A percentile compares a stretch with the other conserved stretches of the same genome.
Evolutionary conservation across 2,797 vertebrate species (phyloP).

Genomic region (Enteromius argenteus): DNA sequence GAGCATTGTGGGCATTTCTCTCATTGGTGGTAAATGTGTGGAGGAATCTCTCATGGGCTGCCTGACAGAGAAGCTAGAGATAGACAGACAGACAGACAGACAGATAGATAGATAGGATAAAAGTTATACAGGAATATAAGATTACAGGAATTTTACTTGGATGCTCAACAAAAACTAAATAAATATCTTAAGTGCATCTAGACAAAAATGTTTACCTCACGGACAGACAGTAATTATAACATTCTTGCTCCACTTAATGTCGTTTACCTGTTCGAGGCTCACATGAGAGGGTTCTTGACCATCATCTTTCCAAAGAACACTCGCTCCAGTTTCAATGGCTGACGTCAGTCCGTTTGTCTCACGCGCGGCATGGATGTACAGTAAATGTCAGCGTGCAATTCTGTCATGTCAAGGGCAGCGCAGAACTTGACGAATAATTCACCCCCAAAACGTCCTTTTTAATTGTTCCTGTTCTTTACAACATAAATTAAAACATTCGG

Average conservation of each 20-base stretch:
- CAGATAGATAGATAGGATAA: background rate
- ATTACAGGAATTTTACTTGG: background rate
- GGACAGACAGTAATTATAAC: background rate
- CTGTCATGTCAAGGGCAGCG: background rate
- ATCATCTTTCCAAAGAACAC: background rate
- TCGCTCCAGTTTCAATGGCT: background rate
- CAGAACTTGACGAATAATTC: background rate
- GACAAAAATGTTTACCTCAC: background rate
- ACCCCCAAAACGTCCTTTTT: background rate
- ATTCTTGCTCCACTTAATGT: background rate
- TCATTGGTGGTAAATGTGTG: constrained; percentile 80
- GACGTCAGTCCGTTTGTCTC: background rate
- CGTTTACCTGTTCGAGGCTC: background rate
- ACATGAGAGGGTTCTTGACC: background rate
- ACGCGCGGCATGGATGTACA: background rate
- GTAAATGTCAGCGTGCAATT: background rate
- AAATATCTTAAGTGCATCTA: background rate
- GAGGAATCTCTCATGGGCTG: constrained; percentile 74
- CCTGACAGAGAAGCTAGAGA: constrained; percentile 68
- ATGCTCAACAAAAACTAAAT: background rate
- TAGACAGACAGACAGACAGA: background rate
- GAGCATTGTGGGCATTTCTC: constrained; percentile 78
- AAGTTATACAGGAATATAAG: too few relatives aligned
- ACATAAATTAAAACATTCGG: background rate
- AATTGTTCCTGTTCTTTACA: background rate